Conservation (phyloP, 2,113 vertebrate species). For the Zapus hudsonius region DNA sequence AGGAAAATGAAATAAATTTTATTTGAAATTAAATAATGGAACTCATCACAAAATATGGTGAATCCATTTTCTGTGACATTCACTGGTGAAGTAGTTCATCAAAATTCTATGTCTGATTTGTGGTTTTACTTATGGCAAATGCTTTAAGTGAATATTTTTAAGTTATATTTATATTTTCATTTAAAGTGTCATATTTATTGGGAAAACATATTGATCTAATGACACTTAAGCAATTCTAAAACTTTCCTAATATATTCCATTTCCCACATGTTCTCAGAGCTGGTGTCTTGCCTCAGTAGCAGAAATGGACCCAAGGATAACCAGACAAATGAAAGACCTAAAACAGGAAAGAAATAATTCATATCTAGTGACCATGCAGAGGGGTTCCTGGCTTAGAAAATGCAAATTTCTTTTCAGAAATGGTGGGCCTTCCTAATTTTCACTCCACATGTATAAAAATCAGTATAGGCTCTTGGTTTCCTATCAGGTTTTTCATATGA, state of each 20-base stretch:
- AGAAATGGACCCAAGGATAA: background rate
- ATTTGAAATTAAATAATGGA: slow-evolving; percentile 28
- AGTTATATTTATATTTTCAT: background rate
- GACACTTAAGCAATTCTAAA: background rate
- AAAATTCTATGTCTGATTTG: background rate
- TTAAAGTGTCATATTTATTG: background rate
- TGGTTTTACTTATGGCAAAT: background rate
- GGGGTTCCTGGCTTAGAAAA: background rate
- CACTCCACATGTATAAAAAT: background rate
- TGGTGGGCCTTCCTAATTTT: background rate
- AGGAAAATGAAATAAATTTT: background rate
- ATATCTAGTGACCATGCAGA: background rate
- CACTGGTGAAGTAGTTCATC: background rate
- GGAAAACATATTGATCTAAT: background rate
- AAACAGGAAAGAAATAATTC: background rate
- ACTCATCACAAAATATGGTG: background rate
- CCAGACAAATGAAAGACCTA: background rate
- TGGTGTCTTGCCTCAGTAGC: background rate
- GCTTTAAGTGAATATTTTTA: background rate
- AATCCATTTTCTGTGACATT: background rate
- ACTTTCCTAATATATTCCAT: background rate
- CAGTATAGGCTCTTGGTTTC: background rate
- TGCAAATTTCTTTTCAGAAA: background rate
- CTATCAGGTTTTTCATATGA: background rate
- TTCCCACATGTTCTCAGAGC: background rate